Percentiles rank a stretch among this genome's conserved stretches.
phyloP scores from a whole-genome alignment of 1,140 invertebrate species.

The Danaus melanippus region DNA sequence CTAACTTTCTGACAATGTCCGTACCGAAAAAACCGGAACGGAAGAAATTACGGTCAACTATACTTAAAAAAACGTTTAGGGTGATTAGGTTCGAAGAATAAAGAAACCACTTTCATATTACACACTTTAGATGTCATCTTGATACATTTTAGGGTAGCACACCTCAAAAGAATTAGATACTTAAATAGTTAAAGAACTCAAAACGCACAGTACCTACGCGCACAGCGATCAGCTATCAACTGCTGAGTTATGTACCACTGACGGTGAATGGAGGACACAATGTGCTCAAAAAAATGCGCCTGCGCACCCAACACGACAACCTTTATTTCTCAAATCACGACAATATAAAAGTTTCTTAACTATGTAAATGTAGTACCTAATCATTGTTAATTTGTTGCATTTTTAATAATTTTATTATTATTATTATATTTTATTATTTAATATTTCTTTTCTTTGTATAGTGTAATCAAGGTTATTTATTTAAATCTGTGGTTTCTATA shows the following conservation, averaged over 20 bases:
- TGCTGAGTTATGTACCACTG: slow-evolving; percentile 9
- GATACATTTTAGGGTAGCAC: slow-evolving; percentile 54
- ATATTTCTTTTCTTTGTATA: too few species aligned
- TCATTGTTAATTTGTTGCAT: too few species aligned
- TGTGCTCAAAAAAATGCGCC: slow-evolving; percentile 13
- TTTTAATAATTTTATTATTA: too few species aligned
- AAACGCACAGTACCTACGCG: slow-evolving; percentile 9
- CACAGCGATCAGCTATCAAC: slow-evolving; percentile 18
- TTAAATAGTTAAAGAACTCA: slow-evolving; percentile 11
- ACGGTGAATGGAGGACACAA: slow-evolving; percentile 1
- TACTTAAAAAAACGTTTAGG: slow-evolving; percentile 67
- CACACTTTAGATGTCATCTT: slow-evolving; percentile 58
- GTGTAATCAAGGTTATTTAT: too few species aligned
- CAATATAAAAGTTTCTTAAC: too few species aligned
- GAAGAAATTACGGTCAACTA: slow-evolving; percentile 54
- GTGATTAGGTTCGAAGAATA: slow-evolving; percentile 60
- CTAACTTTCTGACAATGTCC: slow-evolving; percentile 6
- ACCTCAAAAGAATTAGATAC: slow-evolving; percentile 5
- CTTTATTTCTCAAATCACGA: too few species aligned
- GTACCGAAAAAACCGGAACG: slow-evolving; percentile 33
- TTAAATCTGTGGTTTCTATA: too few species aligned
- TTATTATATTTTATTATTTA: too few species aligned
- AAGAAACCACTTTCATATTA: slow-evolving; percentile 28
- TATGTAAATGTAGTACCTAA: too few species aligned
- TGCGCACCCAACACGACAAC: slow-evolving; percentile 9